phyloP scores from a whole-genome alignment of 2,113 vertebrate genomes.

The Epinephelus moara region DNA sequence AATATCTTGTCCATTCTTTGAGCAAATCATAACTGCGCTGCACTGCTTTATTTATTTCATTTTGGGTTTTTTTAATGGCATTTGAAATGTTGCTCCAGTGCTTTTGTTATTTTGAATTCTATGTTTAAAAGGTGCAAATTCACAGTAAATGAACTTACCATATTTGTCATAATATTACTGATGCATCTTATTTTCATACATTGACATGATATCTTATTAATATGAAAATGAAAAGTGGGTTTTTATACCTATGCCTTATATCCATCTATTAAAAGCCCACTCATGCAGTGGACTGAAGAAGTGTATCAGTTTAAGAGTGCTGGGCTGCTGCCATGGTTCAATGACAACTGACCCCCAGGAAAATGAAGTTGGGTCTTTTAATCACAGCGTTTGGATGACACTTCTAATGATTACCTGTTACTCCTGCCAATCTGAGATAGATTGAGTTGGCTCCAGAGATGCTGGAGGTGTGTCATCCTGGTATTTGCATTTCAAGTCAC shows the following conservation, averaged over 20 bases:
- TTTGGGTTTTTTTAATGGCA: too few relatives aligned
- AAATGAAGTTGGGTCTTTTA: conserved; percentile 78
- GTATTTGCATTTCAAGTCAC: conserved; percentile 54
- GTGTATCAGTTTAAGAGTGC: conserved; percentile 17
- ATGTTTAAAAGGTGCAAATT: neutral
- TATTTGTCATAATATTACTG: neutral
- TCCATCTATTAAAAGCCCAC: neutral
- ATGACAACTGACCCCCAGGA: conserved; percentile 69
- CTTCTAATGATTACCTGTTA: conserved; percentile 79
- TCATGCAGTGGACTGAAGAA: neutral
- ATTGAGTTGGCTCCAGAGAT: conserved; percentile 64
- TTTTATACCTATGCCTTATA: neutral
- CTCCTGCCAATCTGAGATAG: conserved; percentile 69
- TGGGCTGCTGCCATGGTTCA: conserved; percentile 50
- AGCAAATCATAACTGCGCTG: too few relatives aligned
- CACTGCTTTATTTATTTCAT: too few relatives aligned
- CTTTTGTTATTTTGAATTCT: neutral
- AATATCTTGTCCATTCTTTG: too few relatives aligned
- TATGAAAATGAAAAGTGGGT: neutral
- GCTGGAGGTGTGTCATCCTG: conserved; percentile 53
- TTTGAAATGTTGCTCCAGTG: too few relatives aligned
- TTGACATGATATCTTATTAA: neutral
- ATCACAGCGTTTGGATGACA: conserved; percentile 70
- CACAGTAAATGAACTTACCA: neutral
- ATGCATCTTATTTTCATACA: neutral